Evolutionary conservation across 2,113 vertebrate species (phyloP).

Genomic region (Larimichthys polyactis): DNA sequence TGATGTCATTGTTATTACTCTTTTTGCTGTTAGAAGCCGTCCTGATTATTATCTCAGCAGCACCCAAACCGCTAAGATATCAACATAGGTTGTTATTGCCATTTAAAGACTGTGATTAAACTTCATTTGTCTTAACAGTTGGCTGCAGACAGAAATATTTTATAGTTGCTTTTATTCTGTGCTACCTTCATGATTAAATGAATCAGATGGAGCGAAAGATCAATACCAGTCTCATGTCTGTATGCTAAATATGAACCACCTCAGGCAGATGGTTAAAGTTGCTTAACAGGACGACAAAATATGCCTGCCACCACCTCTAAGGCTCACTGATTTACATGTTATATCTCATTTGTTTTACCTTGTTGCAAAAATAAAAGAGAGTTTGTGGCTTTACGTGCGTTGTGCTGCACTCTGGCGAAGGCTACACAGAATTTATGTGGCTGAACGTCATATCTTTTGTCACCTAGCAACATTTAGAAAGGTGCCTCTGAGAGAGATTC

Average conservation of each 20-base stretch:
- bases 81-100: conserved; percentile 11
- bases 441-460: too few relatives aligned
- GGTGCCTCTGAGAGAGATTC: too few relatives aligned
- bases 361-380: too few relatives aligned
- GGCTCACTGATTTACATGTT: too few relatives aligned
- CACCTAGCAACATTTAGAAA: too few relatives aligned
- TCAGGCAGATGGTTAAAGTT: background rate
- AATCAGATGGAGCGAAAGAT: background rate
- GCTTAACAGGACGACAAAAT: background rate
- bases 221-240: background rate
- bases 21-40: conserved; percentile 35
- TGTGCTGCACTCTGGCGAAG: too few relatives aligned
- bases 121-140: background rate
- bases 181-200: background rate
- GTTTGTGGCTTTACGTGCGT: too few relatives aligned
- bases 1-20: conserved; percentile 61
- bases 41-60: conserved; percentile 25
- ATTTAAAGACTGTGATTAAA: conserved; percentile 2
- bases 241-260: background rate
- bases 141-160: background rate
- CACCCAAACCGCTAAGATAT: background rate
- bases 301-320: background rate
- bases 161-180: background rate
- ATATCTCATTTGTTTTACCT: too few relatives aligned
- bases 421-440: too few relatives aligned